Evolutionary conservation across 35 echinoderm and acorn worm species (phyloP).

Genomic region (Strongylocentrotus purpuratus): DNA sequence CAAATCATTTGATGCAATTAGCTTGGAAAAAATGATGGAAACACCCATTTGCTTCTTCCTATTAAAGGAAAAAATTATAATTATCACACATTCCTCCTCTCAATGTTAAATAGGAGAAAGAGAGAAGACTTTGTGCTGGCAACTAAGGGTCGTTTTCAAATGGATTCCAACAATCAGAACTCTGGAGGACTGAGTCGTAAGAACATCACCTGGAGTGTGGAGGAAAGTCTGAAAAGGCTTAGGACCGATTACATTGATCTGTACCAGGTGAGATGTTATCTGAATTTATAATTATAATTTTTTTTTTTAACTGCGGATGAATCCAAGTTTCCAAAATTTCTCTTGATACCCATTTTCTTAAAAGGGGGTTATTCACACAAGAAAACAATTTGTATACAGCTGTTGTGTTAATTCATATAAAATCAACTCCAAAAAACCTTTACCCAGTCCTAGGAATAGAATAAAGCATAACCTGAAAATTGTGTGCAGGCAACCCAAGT

Average conservation of each 20-base stretch:
- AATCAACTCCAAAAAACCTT: too few species aligned
- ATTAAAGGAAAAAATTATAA: too few species aligned
- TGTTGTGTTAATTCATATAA: too few species aligned
- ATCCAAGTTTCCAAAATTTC: not conserved
- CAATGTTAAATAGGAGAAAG: slow-evolving; percentile 46
- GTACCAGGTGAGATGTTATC: slow-evolving; percentile 58
- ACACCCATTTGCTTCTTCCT: not conserved
- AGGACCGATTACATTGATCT: slow-evolving; percentile 84
- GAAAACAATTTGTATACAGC: too few species aligned
- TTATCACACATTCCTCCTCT: not conserved
- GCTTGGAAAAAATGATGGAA: not conserved
- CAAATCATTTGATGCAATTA: not conserved
- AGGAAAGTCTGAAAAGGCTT: slow-evolving; percentile 84
- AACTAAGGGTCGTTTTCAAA: slow-evolving; percentile 62
- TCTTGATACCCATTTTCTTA: too few species aligned
- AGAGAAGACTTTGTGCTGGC: slow-evolving; percentile 71
- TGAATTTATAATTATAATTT: not conserved
- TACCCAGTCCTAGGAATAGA: too few species aligned
- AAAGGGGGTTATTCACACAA: too few species aligned
- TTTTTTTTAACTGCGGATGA: not conserved
- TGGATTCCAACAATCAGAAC: slow-evolving; percentile 67
- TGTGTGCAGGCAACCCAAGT: too few species aligned
- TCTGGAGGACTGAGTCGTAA: slow-evolving; percentile 66
- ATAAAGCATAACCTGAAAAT: too few species aligned
- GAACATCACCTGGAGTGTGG: slow-evolving; percentile 79